Evolutionary conservation across 2,888 invertebrate genomes (phyloP).

Genomic region (Pyrochroa serraticornis): DNA sequence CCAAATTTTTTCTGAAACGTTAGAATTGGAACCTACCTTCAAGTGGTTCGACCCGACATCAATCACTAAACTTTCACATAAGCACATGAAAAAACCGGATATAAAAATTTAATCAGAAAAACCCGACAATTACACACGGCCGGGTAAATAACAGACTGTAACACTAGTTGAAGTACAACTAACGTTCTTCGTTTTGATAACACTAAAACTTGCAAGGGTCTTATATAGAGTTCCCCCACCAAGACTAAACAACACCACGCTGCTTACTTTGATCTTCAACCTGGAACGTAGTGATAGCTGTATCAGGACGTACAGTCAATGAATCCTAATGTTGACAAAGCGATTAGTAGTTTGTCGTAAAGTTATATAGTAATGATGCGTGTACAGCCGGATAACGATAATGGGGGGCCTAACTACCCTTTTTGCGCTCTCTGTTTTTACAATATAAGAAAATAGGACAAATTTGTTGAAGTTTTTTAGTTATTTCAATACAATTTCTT

Average conservation of each 20-base stretch:
- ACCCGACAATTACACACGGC: not conserved
- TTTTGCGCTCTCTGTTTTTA: too few relatives aligned
- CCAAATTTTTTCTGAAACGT: too few relatives aligned
- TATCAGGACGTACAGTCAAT: conserved; percentile 7
- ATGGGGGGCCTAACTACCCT: too few relatives aligned
- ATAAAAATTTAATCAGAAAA: conserved; percentile 6
- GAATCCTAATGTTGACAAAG: conserved; percentile 4
- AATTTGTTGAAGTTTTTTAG: too few relatives aligned
- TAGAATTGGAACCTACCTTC: conserved; percentile 10
- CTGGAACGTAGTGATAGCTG: conserved; percentile 8
- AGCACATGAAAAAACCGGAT: conserved; percentile 24
- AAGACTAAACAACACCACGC: conserved; percentile 1
- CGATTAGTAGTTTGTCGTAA: not conserved
- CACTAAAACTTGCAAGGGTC: not conserved
- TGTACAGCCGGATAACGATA: too few relatives aligned
- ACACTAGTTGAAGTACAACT: too few relatives aligned
- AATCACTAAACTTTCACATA: conserved; percentile 14
- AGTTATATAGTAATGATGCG: too few relatives aligned
- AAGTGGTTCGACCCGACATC: conserved; percentile 9
- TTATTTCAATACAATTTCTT: too few relatives aligned
- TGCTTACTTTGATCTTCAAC: conserved; percentile 20
- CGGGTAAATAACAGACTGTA: too few relatives aligned
- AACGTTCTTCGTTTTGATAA: not conserved
- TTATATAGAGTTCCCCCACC: conserved; percentile 8
- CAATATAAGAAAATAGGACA: too few relatives aligned